A percentile compares a stretch with the other conserved stretches of the same genome.
Conservation (phyloP, 1,140 invertebrate species). For the Anthonomus grandis region DNA sequence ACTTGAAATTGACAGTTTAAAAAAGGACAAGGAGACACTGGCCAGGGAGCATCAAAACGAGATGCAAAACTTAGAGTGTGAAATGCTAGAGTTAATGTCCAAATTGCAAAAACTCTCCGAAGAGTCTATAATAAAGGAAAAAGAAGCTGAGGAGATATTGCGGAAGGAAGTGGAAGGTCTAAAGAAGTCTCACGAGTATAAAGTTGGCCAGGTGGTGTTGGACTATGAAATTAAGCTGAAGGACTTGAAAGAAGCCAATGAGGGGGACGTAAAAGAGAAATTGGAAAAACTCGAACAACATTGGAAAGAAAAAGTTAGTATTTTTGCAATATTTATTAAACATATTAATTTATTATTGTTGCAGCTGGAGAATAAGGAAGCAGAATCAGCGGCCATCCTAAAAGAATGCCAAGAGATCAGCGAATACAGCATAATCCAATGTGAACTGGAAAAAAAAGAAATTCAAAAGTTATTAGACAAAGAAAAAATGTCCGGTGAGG, state of each 20-base stretch:
- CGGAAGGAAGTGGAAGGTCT: constrained; percentile 42
- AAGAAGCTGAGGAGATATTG: constrained; percentile 25
- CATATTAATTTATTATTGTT: background rate
- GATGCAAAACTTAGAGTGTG: constrained; percentile 37
- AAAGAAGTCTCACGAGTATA: constrained; percentile 32
- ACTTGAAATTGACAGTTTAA: constrained; percentile 45
- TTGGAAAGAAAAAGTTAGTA: constrained; percentile 46
- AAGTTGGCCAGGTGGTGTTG: constrained; percentile 29
- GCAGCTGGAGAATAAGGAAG: too few relatives aligned
- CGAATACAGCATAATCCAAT: constrained; percentile 53
- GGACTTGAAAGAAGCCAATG: constrained; percentile 43
- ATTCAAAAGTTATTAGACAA: constrained; percentile 48
- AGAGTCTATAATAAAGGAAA: constrained; percentile 16
- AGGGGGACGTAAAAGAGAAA: constrained; percentile 3
- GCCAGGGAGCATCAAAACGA: constrained; percentile 33
- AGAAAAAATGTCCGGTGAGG: constrained; percentile 45
- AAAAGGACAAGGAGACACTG: constrained; percentile 43
- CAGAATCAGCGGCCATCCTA: constrained; percentile 49
- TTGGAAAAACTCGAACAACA: constrained; percentile 47
- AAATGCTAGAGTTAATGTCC: constrained; percentile 35
- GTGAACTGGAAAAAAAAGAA: constrained; percentile 53
- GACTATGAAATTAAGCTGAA: constrained; percentile 45
- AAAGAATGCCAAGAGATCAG: constrained; percentile 54
- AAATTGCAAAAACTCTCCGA: constrained; percentile 35
- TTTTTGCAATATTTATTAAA: background rate